A percentile compares a stretch with the other conserved stretches of the same genome.
Evolutionary conservation across 2,888 invertebrate genomes (phyloP).

Genomic region (Allophyes oxyacanthae): DNA sequence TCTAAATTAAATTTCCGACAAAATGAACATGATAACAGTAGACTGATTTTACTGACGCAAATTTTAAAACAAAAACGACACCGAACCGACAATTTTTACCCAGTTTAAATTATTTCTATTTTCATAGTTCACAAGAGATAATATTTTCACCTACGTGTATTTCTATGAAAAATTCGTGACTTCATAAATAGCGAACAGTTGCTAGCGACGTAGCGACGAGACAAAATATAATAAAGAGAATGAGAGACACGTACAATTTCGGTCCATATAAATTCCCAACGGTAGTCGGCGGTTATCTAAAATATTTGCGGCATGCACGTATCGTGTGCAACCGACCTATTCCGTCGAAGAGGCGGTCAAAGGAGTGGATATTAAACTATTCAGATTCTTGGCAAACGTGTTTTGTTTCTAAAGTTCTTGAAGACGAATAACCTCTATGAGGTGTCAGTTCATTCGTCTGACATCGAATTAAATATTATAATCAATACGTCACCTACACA

Average conservation of each 20-base stretch:
- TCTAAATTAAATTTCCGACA: too few species aligned
- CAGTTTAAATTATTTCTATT: too few species aligned
- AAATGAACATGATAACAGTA: too few species aligned
- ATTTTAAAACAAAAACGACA: too few species aligned
- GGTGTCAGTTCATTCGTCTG: too few species aligned
- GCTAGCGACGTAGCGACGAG: conserved; percentile 1
- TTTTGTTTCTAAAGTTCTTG: conserved; percentile 33
- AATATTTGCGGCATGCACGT: conserved; percentile 25
- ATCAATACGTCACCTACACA: too few species aligned
- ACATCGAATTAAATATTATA: too few species aligned
- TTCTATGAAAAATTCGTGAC: background rate
- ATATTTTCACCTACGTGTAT: too few species aligned
- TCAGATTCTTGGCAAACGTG: conserved; percentile 24
- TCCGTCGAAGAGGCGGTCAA: conserved; percentile 25
- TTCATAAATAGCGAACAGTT: conserved; percentile 6
- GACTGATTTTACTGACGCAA: too few species aligned
- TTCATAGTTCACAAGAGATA: too few species aligned
- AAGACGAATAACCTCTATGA: conserved; percentile 7
- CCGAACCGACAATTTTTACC: too few species aligned
- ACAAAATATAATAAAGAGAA: conserved; percentile 40
- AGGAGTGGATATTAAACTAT: conserved; percentile 30
- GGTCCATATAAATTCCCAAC: conserved; percentile 34
- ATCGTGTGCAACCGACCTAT: conserved; percentile 22
- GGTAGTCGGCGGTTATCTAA: conserved; percentile 21
- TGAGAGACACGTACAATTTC: conserved; percentile 33